A percentile compares a stretch with the other conserved stretches of the same genome.
Evolutionary conservation across 1,140 invertebrate genomes (phyloP).

Genomic region (Acromyrmex echinatior): DNA sequence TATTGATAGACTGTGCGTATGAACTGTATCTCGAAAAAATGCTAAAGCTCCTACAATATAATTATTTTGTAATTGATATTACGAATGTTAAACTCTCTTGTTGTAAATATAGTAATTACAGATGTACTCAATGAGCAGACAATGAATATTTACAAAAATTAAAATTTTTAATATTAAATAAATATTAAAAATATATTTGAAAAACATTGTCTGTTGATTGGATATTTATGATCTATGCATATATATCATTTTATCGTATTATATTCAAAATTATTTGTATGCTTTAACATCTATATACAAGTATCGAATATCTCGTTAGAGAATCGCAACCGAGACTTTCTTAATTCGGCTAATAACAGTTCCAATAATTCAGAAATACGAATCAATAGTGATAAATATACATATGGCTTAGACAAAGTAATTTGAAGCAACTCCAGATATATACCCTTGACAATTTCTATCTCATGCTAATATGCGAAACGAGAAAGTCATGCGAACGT

Average conservation of each 20-base stretch:
- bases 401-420: neutral
- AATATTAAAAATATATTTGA: too few species aligned
- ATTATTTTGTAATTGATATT: slow-evolving; percentile 1
- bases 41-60: neutral
- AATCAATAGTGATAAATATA: neutral
- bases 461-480: slow-evolving; percentile 28
- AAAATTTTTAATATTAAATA: too few species aligned
- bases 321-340: neutral
- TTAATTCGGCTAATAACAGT: slow-evolving; percentile 2
- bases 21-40: neutral
- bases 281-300: neutral
- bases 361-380: slow-evolving; percentile 46
- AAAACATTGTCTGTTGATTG: too few species aligned
- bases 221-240: neutral
- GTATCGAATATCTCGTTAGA: slow-evolving; percentile 28
- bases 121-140: too few species aligned
- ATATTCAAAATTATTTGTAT: neutral
- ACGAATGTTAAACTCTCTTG: neutral
- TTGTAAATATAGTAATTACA: too few species aligned
- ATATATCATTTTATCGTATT: neutral
- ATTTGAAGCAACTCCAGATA: neutral
- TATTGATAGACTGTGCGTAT: neutral
- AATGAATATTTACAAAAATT: too few species aligned
- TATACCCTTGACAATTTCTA: slow-evolving; percentile 12
- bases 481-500: neutral